Evolutionary conservation across 1,140 invertebrate species (phyloP), one percentile per base, ranked within the genome.

Genomic region (Ditylenchus dipsaci): DNA sequence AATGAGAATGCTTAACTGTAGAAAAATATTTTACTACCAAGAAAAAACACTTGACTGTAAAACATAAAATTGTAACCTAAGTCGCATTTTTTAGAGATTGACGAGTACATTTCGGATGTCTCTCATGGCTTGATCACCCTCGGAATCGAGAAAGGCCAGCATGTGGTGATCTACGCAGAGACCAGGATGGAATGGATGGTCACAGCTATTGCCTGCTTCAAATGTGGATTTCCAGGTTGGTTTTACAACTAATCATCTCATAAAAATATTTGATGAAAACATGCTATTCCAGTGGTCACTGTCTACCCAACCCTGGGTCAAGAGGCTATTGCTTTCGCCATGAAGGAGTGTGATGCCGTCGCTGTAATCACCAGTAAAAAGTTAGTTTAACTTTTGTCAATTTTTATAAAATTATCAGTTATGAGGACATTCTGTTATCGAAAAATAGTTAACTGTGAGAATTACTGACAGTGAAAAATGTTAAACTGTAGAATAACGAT

Each of bases 111-210:
- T 5, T 13, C 27, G n/a, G 21, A 30, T 15, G 47, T 73, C 19
- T 21, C 27, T 23, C 87, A 87, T 53, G 92, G 91, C 1, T 83
- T 95, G 27, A 84, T 88, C 3, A 88, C 78, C n/a, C 68, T 86
- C 43, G 88, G 86, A 7, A 87, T 89, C 67, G 84, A 86, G 62
- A 87, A 88, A 0, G 86, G 86, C 9, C 84, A 88, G 60, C 92
- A 91, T 76, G 85, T 97, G 68, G 90, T 92, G 19, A 91, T 99
- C 75, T 97, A 96, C 85, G 91, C 94, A 0, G 95, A 99, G 86
- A 98, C 95, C 0, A 86, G 94, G 72, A 90, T 90, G 26, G 94
- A 98, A 86, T 99, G 95, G 94, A 90, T 97, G 88, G 88, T 96
- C 43, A 90, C 92, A 0, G 91, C 93, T 5, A 90, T 95, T 79